Evolutionary conservation across 2,888 invertebrate genomes (phyloP), one percentile per base, ranked within the genome.

Genomic region (Hydriomena furcata): DNA sequence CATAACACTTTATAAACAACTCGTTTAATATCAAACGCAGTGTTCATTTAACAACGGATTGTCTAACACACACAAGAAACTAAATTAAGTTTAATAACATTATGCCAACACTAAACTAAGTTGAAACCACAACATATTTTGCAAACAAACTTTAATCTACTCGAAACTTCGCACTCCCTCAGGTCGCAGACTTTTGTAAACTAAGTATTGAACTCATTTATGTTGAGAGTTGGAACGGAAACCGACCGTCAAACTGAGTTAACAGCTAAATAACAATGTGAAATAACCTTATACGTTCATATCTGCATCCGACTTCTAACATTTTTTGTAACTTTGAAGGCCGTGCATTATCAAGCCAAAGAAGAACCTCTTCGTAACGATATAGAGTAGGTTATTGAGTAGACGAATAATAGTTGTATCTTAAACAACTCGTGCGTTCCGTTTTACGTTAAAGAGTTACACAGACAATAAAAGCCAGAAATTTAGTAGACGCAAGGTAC

Each of bases 211-310:
- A 35, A 10, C 27, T 35, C 24, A 21, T 12, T 28, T 17, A 50
- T 56, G 38, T 57, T 54, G 49, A 38, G 31, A 28, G 46, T 31
- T 21, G 21, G 28, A 35, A 48, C 61, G 58, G 60, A 68, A 71
- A 67, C 65, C 27, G 30, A 55, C 54, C 49, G 60, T 63, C 63
- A 61, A 57, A 63, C 48, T 37, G 35, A 46, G 32, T 47, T 43
- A 55, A 63, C 41, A 48, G 36, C 53, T 58, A 63, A 52, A 55
- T 60, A 63, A 65, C 67, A 72, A 65, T 66, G 68, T 70, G 68
- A 75, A 75, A 79, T 82, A 82, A 79, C 82, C 79, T 77, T 79
- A 69, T 70, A 71, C 61, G 71, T 73, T 65, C 65, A 66, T 76
- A 59, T 70, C 73, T 76, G 69, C 73, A 72, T 71, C 74, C 68